Evolutionary conservation across 2,888 invertebrate species (phyloP).

Genomic region (Stictocephala bisonia): DNA sequence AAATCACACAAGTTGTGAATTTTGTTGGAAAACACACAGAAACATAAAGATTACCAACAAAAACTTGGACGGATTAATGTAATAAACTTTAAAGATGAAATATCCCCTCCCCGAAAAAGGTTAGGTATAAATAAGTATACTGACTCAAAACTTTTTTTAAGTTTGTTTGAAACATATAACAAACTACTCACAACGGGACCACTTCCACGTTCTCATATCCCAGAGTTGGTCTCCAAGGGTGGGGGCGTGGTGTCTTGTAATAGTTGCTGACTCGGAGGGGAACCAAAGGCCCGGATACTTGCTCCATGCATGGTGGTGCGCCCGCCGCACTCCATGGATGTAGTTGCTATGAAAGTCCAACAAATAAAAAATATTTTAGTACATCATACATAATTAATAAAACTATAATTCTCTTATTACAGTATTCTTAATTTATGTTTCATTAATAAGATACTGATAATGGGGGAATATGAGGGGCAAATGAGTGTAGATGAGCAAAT

Average conservation of each 20-base stretch:
- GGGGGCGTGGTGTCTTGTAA: slow-evolving; percentile 78
- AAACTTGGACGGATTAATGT: no score
- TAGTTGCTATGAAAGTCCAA: slow-evolving; percentile 76
- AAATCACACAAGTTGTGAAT: no score
- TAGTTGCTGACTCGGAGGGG: slow-evolving; percentile 76
- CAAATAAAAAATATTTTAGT: no score
- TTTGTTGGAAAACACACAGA: no score
- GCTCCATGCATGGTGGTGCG: slow-evolving; percentile 74
- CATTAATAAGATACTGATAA: background rate
- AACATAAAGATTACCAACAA: no score
- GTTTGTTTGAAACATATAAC: background rate
- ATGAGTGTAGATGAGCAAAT: no score
- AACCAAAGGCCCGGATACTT: slow-evolving; percentile 71
- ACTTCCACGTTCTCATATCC: slow-evolving; percentile 83
- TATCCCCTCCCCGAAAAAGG: no score
- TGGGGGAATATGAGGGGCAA: no score
- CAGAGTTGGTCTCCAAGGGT: slow-evolving; percentile 83
- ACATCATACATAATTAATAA: background rate
- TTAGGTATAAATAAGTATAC: no score
- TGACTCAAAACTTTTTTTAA: no score
- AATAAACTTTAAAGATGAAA: no score
- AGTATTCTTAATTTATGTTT: background rate
- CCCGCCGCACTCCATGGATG: slow-evolving; percentile 80
- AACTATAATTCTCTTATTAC: background rate
- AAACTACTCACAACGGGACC: slow-evolving; percentile 72